These are phyloP conservation scores for Drosophila littoralis DNA, from an alignment of 1,140 invertebrate species.

Conservation along the genomic window DNA sequence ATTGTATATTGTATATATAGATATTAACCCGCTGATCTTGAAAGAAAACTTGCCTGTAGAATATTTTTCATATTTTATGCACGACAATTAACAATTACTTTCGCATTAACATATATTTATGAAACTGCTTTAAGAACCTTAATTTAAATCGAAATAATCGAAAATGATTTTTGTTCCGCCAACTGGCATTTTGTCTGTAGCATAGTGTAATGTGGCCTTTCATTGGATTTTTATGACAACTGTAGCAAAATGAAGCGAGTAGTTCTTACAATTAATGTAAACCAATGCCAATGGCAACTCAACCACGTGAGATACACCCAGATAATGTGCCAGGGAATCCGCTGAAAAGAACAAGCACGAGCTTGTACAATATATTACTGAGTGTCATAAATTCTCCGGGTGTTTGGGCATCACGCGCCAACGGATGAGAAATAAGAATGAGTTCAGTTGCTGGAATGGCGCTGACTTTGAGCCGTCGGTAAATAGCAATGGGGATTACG, in stretches of 20 bases:
- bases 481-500: slow-evolving; percentile 48
- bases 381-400: slow-evolving; percentile 12
- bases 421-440: slow-evolving; percentile 23
- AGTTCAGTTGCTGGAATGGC: slow-evolving; percentile 31
- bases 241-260: background rate
- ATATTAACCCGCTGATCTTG: too few relatives aligned
- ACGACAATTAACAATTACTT: too few relatives aligned
- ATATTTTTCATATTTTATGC: too few relatives aligned
- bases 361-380: background rate
- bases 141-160: too few relatives aligned
- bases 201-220: background rate
- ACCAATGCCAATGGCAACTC: slow-evolving; percentile 14
- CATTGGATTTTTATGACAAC: background rate
- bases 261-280: slow-evolving; percentile 9
- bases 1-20: too few relatives aligned
- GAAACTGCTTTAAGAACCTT: too few relatives aligned
- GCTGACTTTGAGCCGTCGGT: slow-evolving; percentile 32
- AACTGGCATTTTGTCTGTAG: too few relatives aligned
- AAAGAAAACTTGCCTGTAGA: too few relatives aligned
- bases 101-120: too few relatives aligned
- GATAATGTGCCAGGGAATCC: slow-evolving; percentile 18
- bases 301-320: slow-evolving; percentile 19
- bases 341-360: background rate
- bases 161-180: too few relatives aligned
- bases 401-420: slow-evolving; percentile 38